These are phyloP conservation scores for Neodiprion fabricii DNA, from an alignment of 1,140 invertebrate genomes.

Conservation along the genomic window DNA sequence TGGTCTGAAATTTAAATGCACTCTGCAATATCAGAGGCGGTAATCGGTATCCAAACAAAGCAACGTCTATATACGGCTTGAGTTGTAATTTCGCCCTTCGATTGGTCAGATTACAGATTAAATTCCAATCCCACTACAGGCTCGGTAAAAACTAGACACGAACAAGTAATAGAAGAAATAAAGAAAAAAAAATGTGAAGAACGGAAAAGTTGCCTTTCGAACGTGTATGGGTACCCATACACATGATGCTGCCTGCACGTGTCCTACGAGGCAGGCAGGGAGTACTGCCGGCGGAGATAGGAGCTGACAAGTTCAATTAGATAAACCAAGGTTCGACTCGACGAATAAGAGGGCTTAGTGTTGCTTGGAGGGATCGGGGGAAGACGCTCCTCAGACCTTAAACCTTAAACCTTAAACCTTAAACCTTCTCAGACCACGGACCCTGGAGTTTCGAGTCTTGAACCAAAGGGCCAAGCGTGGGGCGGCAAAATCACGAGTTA, in stretches of 20 bases:
- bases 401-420: constrained; percentile 38
- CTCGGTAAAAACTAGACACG: too few species aligned
- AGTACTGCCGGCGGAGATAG: constrained; percentile 18
- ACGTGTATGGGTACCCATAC: too few species aligned
- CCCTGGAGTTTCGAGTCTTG: constrained; percentile 51
- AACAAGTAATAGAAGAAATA: too few species aligned
- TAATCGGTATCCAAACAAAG: neutral
- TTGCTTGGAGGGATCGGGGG: constrained; percentile 45
- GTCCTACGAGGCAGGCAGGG: neutral
- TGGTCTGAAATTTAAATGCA: constrained; percentile 48
- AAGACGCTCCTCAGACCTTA: constrained; percentile 30
- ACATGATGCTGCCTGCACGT: neutral
- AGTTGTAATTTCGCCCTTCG: too few species aligned
- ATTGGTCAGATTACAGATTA: too few species aligned
- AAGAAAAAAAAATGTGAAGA: too few species aligned
- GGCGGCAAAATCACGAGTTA: constrained; percentile 50
- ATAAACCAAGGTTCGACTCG: constrained; percentile 53
- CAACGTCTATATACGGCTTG: too few species aligned
- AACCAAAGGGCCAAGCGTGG: constrained; percentile 22
- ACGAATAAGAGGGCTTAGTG: constrained; percentile 48
- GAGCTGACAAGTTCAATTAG: constrained; percentile 55
- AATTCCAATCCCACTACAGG: too few species aligned
- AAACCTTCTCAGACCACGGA: constrained; percentile 47
- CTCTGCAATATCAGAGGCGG: constrained; percentile 24
- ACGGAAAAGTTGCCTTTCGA: too few species aligned